These are phyloP conservation scores for Ormyrus nitidulus DNA, from an alignment of 2,888 invertebrate species.

Conservation along the genomic window DNA sequence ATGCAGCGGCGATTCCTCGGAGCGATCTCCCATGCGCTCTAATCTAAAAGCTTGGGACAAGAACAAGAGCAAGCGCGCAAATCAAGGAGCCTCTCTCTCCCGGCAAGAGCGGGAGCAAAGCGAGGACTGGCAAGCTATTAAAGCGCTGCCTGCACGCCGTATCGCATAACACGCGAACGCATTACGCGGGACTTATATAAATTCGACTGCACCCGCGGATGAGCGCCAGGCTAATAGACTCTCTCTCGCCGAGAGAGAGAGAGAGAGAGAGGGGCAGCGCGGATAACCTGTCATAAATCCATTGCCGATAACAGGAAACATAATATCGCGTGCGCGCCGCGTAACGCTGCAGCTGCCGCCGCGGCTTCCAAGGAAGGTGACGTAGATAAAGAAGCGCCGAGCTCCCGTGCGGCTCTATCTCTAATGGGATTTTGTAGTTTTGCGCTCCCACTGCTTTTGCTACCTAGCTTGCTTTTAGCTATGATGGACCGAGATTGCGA, in stretches of 20 bases:
- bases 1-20: too few species aligned
- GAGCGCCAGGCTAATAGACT: slow-evolving; percentile 35
- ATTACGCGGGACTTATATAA: background rate
- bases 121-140: too few species aligned
- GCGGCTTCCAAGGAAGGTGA: background rate
- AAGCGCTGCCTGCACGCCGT: background rate
- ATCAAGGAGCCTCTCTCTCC: too few species aligned
- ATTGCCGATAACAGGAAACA: slow-evolving; percentile 41
- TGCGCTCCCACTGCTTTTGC: background rate
- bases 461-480: too few species aligned
- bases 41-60: too few species aligned
- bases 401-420: slow-evolving; percentile 3
- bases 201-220: background rate
- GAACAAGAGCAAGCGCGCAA: too few species aligned
- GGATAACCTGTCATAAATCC: slow-evolving; percentile 33
- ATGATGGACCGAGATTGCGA: too few species aligned
- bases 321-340: slow-evolving; percentile 45
- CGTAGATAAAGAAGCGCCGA: slow-evolving; percentile 17
- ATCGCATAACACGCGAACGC: slow-evolving; percentile 3
- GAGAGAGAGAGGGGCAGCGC: background rate
- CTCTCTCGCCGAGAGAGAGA: background rate
- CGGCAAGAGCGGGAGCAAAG: slow-evolving; percentile 10
- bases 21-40: too few species aligned
- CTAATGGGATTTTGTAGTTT: background rate
- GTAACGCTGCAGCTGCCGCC: slow-evolving; percentile 3